phyloP scores from a whole-genome alignment of 2,797 vertebrate genomes.

The Tiaroga cobitis region DNA sequence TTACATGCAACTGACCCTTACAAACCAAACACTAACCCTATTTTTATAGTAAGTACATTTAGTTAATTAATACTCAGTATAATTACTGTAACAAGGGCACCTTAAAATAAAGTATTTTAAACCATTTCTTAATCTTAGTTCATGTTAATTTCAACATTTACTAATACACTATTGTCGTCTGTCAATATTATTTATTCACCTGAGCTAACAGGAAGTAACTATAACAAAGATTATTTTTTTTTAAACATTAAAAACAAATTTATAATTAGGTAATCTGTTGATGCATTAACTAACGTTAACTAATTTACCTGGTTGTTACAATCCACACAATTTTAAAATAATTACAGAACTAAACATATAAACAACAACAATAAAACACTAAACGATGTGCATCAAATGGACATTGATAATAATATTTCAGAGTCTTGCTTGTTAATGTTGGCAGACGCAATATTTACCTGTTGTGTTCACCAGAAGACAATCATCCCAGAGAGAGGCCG shows the following conservation, averaged over 20 bases:
- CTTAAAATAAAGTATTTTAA: neutral
- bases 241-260: too few species aligned
- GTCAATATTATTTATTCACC: too few species aligned
- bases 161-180: too few species aligned
- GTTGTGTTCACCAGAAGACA: slow-evolving; percentile 54
- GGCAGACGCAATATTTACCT: slow-evolving; percentile 55
- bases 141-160: too few species aligned
- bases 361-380: too few species aligned
- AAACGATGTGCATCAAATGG: neutral
- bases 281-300: neutral
- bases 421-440: neutral
- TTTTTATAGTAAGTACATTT: neutral
- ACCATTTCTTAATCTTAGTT: neutral
- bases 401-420: neutral
- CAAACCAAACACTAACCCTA: neutral
- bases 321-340: neutral
- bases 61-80: too few species aligned
- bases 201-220: too few species aligned
- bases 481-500: slow-evolving; percentile 61
- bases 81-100: neutral
- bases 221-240: too few species aligned
- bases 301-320: neutral
- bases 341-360: neutral
- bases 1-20: neutral
- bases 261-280: neutral